Evolutionary conservation across 2,113 vertebrate genomes (phyloP).

Genomic region (Fulica atra): DNA sequence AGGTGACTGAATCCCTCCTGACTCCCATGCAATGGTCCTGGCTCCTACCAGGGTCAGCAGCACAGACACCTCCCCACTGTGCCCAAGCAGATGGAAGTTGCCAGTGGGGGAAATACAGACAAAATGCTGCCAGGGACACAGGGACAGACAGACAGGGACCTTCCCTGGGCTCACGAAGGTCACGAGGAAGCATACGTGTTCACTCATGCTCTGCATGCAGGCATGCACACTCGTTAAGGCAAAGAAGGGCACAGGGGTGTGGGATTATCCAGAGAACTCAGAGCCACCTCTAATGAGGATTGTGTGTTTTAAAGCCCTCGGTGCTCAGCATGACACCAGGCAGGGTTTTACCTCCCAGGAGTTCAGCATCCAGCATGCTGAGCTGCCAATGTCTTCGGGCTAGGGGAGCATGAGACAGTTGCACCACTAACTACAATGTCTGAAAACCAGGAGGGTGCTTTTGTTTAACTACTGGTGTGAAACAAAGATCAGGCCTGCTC

Average conservation of each 20-base stretch:
- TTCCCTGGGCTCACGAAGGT: background rate
- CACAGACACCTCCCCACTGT: rapidly evolving
- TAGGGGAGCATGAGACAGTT: background rate
- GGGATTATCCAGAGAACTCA: background rate
- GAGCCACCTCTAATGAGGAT: background rate
- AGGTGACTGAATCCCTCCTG: background rate
- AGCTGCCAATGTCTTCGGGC: background rate
- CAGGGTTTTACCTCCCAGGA: background rate
- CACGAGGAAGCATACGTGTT: background rate
- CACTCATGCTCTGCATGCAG: background rate
- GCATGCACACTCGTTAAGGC: background rate
- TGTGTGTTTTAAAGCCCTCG: background rate
- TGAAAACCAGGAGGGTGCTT: background rate
- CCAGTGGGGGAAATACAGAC: background rate
- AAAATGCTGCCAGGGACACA: background rate
- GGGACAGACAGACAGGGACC: background rate
- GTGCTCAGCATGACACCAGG: background rate
- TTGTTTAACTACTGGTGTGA: background rate
- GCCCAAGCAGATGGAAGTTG: background rate
- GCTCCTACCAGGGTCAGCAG: background rate
- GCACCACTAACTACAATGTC: background rate
- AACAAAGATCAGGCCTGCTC: background rate
- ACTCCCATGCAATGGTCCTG: rapidly evolving
- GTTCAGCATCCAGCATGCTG: background rate
- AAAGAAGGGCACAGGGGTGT: background rate